Evolutionary conservation across 1,140 invertebrate species (phyloP).

Genomic region (Drosophila kanapiae): DNA sequence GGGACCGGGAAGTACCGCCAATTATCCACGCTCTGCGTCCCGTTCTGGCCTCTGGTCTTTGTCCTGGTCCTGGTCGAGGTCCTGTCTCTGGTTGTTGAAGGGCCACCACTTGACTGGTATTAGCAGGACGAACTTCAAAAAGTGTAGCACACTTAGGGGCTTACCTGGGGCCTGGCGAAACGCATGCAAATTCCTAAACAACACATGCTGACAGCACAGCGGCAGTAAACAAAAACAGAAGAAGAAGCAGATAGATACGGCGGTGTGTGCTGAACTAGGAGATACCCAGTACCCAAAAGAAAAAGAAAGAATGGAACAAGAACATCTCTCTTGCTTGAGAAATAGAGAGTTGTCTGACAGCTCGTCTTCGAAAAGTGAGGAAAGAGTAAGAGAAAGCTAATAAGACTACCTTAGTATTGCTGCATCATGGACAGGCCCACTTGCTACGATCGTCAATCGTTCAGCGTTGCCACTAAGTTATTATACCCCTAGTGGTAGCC

Average conservation of each 20-base stretch:
- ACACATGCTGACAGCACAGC: slow-evolving; percentile 25
- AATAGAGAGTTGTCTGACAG: too few relatives aligned
- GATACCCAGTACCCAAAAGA: not conserved
- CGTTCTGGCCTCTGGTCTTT: not conserved
- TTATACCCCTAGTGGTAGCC: not conserved
- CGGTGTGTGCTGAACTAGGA: not conserved
- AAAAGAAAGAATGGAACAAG: too few relatives aligned
- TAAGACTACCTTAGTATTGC: too few relatives aligned
- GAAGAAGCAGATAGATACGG: not conserved
- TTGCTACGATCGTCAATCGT: not conserved
- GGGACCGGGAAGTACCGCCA: slow-evolving; percentile 35
- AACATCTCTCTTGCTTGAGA: too few relatives aligned
- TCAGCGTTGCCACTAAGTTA: too few relatives aligned
- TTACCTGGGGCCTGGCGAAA: slow-evolving; percentile 16
- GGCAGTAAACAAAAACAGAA: slow-evolving; percentile 10
- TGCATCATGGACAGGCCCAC: not conserved
- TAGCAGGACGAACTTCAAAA: slow-evolving; percentile 23
- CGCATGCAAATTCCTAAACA: slow-evolving; percentile 66
- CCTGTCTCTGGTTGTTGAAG: not conserved
- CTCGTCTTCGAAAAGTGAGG: too few relatives aligned
- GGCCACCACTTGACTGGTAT: not conserved
- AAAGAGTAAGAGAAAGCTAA: too few relatives aligned
- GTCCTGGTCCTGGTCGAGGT: not conserved
- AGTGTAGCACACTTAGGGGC: slow-evolving; percentile 60
- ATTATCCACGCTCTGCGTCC: slow-evolving; percentile 60